These are phyloP conservation scores for Orthonevra nobilis DNA, from an alignment of 2,888 invertebrate genomes.

Conservation along the genomic window DNA sequence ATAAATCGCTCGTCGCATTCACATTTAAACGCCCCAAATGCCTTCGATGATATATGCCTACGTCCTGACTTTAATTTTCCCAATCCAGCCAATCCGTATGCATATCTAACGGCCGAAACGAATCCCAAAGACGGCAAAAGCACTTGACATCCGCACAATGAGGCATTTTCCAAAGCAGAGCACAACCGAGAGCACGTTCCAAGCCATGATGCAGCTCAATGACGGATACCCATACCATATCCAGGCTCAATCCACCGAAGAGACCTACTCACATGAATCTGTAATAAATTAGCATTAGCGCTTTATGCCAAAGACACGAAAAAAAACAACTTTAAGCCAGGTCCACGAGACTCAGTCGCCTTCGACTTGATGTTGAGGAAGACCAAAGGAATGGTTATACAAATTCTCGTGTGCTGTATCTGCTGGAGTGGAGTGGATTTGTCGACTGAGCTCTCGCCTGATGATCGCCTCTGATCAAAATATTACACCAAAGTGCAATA, in stretches of 20 bases:
- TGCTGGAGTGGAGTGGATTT: constrained; percentile 28
- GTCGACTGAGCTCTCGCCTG: constrained; percentile 41
- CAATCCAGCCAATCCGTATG: constrained; percentile 65
- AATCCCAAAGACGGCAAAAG: constrained; percentile 60
- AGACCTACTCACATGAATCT: constrained; percentile 65
- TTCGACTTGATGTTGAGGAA: no score
- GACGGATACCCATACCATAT: neutral
- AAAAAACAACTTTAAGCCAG: constrained; percentile 18
- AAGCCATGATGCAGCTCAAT: neutral
- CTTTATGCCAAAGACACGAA: constrained; percentile 72
- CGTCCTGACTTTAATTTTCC: constrained; percentile 49
- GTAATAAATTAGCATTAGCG: constrained; percentile 74
- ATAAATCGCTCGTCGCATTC: constrained; percentile 59
- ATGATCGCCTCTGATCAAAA: constrained; percentile 68
- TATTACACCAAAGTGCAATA: constrained; percentile 54
- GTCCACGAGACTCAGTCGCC: no score
- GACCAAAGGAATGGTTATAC: constrained; percentile 10
- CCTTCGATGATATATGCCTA: constrained; percentile 22
- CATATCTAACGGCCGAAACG: constrained; percentile 63
- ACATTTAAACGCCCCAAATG: constrained; percentile 38
- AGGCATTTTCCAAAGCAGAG: constrained; percentile 59
- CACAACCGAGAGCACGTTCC: constrained; percentile 65
- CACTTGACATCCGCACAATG: constrained; percentile 67
- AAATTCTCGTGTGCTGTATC: constrained; percentile 34
- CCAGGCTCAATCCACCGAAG: neutral